Evolutionary conservation across 2,888 invertebrate species (phyloP).

Genomic region (Thereva nobilitata): DNA sequence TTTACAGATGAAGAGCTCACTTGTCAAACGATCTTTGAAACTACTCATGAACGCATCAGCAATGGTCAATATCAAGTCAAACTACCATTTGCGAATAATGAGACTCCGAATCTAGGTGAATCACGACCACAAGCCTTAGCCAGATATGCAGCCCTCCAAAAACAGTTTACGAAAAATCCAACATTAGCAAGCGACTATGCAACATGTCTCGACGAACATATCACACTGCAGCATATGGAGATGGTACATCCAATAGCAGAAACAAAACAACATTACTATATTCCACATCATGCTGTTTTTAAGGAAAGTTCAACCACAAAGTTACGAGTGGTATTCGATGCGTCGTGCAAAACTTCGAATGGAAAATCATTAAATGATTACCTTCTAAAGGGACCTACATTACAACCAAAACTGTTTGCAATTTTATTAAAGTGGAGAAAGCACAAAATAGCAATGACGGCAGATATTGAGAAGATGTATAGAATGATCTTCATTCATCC

Average conservation of each 20-base stretch:
- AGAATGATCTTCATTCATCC: conserved; percentile 1
- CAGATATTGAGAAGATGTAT: background rate
- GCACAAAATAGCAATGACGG: background rate
- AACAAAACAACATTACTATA: background rate
- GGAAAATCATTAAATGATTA: conserved; percentile 11
- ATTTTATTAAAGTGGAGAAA: conserved; percentile 5
- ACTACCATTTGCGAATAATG: no score
- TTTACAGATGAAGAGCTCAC: no score
- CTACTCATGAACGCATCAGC: no score
- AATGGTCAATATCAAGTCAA: no score
- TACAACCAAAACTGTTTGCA: conserved; percentile 8
- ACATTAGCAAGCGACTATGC: background rate
- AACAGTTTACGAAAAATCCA: background rate
- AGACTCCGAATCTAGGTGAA: no score
- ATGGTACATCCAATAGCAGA: background rate
- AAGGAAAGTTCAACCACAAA: background rate
- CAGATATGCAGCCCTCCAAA: no score
- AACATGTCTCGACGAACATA: background rate
- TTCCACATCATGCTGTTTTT: background rate
- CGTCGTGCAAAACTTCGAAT: background rate
- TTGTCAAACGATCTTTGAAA: no score
- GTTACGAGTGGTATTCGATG: background rate
- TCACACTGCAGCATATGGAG: background rate
- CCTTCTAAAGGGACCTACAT: conserved; percentile 1
- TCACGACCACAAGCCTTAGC: no score